A percentile compares a stretch with the other conserved stretches of the same genome.
Conservation (phyloP, 2,888 invertebrate genomes). For the Agrenia bidenticulata region DNA sequence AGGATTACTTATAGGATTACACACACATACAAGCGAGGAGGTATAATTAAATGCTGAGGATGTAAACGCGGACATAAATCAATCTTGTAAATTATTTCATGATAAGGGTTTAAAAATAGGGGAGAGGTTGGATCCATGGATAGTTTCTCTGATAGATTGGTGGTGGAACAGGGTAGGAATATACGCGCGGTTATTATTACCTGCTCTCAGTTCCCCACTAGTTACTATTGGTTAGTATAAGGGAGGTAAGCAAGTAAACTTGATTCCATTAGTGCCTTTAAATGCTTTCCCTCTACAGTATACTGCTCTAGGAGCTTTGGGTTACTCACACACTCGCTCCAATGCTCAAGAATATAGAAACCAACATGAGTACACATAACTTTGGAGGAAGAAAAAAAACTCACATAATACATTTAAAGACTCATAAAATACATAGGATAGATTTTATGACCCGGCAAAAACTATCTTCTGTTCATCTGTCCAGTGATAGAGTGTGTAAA, state of each 20-base stretch:
- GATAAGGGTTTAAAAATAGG: conserved; percentile 51
- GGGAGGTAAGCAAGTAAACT: too few relatives aligned
- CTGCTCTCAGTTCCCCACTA: too few relatives aligned
- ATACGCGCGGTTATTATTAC: conserved; percentile 12
- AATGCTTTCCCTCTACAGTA: too few relatives aligned
- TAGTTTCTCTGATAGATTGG: too few relatives aligned
- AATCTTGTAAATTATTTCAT: conserved; percentile 52
- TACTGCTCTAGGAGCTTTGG: too few relatives aligned
- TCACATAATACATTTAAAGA: conserved; percentile 17
- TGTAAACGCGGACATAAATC: conserved; percentile 52
- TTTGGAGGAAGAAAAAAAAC: too few relatives aligned
- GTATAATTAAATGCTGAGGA: conserved; percentile 51
- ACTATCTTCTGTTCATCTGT: conserved; percentile 17
- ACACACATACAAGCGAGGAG: conserved; percentile 9
- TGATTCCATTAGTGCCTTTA: too few relatives aligned
- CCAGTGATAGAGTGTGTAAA: too few relatives aligned
- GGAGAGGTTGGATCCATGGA: conserved; percentile 31
- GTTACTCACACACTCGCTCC: too few relatives aligned
- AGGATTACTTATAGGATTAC: not conserved
- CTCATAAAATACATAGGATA: conserved; percentile 22
- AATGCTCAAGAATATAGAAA: too few relatives aligned
- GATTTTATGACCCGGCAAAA: conserved; percentile 18
- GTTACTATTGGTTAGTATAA: too few relatives aligned
- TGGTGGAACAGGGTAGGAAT: not conserved
- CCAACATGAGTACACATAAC: too few relatives aligned